phyloP scores from a whole-genome alignment of 2,113 vertebrate genomes.

The Lagopus muta region DNA sequence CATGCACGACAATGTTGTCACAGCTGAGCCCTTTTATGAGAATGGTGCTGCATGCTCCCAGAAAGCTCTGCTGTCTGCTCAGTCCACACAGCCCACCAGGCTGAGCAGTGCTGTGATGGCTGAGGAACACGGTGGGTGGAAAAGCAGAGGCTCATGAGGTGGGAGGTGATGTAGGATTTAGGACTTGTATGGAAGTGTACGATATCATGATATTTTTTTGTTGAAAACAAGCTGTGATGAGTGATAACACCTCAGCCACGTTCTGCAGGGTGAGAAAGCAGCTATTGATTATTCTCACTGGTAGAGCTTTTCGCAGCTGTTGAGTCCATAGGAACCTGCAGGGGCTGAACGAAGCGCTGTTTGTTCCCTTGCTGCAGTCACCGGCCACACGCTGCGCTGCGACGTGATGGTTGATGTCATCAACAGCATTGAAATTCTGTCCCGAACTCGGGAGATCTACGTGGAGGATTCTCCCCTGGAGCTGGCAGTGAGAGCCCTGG shows the following conservation, averaged over 20 bases:
- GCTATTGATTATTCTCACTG: not conserved
- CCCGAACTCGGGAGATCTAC: conserved; percentile 70
- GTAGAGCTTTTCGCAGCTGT: not conserved
- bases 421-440: conserved; percentile 69
- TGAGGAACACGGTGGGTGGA: conserved; percentile 72
- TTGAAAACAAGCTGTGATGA: not conserved
- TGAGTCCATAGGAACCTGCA: not conserved
- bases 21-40: conserved; percentile 65
- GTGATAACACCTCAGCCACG: no score
- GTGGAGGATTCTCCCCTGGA: conserved; percentile 75
- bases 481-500: conserved; percentile 71
- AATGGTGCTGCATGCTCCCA: conserved; percentile 68
- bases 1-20: conserved; percentile 48
- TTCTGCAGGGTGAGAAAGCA: not conserved
- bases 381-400: conserved; percentile 69
- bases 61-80: conserved; percentile 62
- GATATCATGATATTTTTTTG: not conserved
- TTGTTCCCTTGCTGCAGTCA: conserved; percentile 53
- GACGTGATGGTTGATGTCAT: conserved; percentile 75
- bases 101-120: conserved; percentile 69
- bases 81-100: conserved; percentile 63
- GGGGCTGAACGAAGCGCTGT: not conserved
- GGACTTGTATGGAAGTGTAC: not conserved
- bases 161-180: not conserved
- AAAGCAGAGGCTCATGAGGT: not conserved